phyloP scores from a whole-genome alignment of 2,797 vertebrate genomes.

The Anguilla obscura region DNA sequence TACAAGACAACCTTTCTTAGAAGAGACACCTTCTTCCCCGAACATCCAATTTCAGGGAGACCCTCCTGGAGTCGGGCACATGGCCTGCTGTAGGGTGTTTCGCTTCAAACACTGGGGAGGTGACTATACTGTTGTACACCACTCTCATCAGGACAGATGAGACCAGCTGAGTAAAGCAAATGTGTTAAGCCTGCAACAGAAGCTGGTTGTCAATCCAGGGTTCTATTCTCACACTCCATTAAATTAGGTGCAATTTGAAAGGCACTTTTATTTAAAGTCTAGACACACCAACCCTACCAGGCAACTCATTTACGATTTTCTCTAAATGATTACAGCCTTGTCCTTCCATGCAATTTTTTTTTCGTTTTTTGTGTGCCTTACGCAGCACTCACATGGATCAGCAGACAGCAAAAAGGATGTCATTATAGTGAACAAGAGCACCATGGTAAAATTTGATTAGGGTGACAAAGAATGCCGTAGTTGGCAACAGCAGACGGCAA shows the following conservation, averaged over 20 bases:
- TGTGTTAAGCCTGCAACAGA: neutral
- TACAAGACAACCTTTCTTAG: slow-evolving; percentile 64
- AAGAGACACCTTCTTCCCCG: slow-evolving; percentile 51
- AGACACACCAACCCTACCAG: neutral
- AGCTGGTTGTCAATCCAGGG: neutral
- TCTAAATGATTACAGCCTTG: too few relatives aligned
- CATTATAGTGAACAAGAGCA: neutral
- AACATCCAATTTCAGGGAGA: slow-evolving; percentile 62
- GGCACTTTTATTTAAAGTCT: neutral
- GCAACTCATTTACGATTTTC: too few relatives aligned
- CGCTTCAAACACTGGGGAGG: slow-evolving; percentile 47
- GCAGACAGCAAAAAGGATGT: neutral
- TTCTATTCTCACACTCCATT: neutral
- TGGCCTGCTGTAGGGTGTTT: slow-evolving; percentile 58
- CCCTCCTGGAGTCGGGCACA: slow-evolving; percentile 44
- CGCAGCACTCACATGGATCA: too few relatives aligned
- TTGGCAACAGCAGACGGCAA: too few relatives aligned
- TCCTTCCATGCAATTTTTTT: too few relatives aligned
- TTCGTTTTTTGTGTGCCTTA: neutral
- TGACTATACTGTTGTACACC: neutral
- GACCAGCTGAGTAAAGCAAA: slow-evolving; percentile 48
- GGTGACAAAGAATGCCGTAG: too few relatives aligned
- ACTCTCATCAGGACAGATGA: slow-evolving; percentile 29
- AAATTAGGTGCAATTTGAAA: neutral
- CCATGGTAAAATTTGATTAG: too few relatives aligned